phyloP scores from a whole-genome alignment of 2,113 vertebrate species.

The Xyrauchen texanus region DNA sequence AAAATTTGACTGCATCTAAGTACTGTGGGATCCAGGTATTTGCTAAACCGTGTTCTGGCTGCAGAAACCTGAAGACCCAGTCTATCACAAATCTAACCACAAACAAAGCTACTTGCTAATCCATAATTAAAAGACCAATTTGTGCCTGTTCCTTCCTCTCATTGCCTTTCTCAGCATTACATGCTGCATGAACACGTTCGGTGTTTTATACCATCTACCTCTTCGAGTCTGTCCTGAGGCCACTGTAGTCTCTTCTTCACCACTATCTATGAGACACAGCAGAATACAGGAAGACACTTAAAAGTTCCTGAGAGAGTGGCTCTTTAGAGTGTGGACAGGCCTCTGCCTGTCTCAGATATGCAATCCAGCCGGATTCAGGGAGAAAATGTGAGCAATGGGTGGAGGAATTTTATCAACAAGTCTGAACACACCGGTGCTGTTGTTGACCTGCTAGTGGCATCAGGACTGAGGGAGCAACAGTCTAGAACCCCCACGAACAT shows the following conservation, averaged over 20 bases:
- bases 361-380: conserved; percentile 72
- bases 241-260: conserved; percentile 51
- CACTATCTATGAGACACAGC: conserved; percentile 43
- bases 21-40: not conserved
- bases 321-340: conserved; percentile 58
- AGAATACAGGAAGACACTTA: conserved; percentile 28
- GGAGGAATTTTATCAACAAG: conserved; percentile 77
- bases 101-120: not conserved
- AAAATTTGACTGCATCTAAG: too few relatives aligned
- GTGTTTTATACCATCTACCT: not conserved
- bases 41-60: not conserved
- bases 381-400: conserved; percentile 77
- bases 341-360: conserved; percentile 74
- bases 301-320: conserved; percentile 34
- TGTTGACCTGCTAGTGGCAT: conserved; percentile 65
- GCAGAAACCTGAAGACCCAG: not conserved
- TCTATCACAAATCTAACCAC: not conserved
- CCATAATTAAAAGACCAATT: conserved; percentile 12
- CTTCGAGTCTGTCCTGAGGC: conserved; percentile 56
- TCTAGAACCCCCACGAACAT: not conserved
- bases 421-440: conserved; percentile 69
- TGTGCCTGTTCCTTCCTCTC: not conserved
- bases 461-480: conserved; percentile 7
- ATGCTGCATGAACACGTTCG: not conserved
- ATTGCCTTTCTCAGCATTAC: not conserved